These are phyloP conservation scores for Brachionus asplanchnoidis DNA, from an alignment of 1,140 invertebrate genomes.

Conservation along the genomic window DNA sequence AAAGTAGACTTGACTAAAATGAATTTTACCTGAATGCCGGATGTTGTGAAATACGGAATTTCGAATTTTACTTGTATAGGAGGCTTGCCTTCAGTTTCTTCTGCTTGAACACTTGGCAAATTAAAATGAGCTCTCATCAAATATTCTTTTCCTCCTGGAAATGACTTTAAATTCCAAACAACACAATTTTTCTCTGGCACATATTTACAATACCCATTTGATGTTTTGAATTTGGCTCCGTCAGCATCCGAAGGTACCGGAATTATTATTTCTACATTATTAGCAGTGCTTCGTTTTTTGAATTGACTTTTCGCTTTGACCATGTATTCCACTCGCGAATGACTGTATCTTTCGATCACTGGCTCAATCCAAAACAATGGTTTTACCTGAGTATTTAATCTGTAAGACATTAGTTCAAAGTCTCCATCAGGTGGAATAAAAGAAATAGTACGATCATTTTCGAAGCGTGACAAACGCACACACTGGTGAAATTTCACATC, in stretches of 20 bases:
- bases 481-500: conserved; percentile 99
- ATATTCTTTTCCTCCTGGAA: conserved; percentile 98
- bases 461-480: conserved; percentile 89
- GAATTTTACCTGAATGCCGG: conserved; percentile 80
- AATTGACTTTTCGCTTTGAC: conserved; percentile 99
- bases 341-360: conserved; percentile 95
- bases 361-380: conserved; percentile 99
- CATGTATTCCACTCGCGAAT: conserved; percentile 98
- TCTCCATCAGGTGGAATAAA: conserved; percentile 99
- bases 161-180: conserved; percentile 99
- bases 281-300: conserved; percentile 92
- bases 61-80: conserved; percentile 99
- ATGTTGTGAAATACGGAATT: conserved; percentile 99
- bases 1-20: neutral
- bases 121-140: conserved; percentile 98
- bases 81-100: conserved; percentile 91
- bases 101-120: conserved; percentile 89
- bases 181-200: conserved; percentile 94
- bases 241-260: conserved; percentile 96
- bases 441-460: conserved; percentile 96
- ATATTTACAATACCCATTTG: conserved; percentile 94
- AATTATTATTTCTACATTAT: conserved; percentile 98
- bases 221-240: conserved; percentile 97
- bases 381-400: conserved; percentile 93
- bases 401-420: conserved; percentile 99